Conservation (phyloP, 1,140 invertebrate genomes). For the Metopolophium dirhodum region DNA sequence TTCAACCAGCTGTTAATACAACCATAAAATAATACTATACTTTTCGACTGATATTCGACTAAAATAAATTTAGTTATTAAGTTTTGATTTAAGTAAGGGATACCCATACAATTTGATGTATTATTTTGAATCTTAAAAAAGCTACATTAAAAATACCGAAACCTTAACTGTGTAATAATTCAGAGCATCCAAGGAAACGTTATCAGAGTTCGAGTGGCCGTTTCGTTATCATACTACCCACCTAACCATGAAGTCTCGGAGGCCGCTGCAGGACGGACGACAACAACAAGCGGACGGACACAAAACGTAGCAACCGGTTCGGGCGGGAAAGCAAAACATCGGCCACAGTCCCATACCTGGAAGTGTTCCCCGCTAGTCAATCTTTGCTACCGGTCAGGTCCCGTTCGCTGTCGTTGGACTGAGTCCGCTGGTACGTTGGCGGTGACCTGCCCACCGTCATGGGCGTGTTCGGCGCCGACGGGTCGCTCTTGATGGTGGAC, state of each 20-base stretch:
- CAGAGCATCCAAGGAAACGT: background rate
- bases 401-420: slow-evolving; percentile 78
- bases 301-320: background rate
- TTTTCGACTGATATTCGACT: no score
- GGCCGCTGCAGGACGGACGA: slow-evolving; percentile 19
- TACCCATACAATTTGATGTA: background rate
- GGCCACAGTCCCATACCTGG: slow-evolving; percentile 28
- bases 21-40: no score
- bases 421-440: slow-evolving; percentile 83
- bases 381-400: slow-evolving; percentile 61
- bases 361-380: slow-evolving; percentile 57
- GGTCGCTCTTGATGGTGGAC: slow-evolving; percentile 63
- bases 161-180: background rate
- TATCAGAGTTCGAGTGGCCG: background rate
- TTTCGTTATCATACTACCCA: background rate
- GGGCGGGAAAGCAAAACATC: background rate
- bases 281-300: slow-evolving; percentile 43
- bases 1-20: background rate
- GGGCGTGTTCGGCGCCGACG: slow-evolving; percentile 69
- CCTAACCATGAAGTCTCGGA: slow-evolving; percentile 10
- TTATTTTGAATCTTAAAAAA: background rate
- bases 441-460: slow-evolving; percentile 68
- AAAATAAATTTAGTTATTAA: no score
- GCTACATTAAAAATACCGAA: background rate
- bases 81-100: no score